Base-by-base conservation (phyloP, 2,888 invertebrate species). In the Agriopis leucophaearia region DNA sequence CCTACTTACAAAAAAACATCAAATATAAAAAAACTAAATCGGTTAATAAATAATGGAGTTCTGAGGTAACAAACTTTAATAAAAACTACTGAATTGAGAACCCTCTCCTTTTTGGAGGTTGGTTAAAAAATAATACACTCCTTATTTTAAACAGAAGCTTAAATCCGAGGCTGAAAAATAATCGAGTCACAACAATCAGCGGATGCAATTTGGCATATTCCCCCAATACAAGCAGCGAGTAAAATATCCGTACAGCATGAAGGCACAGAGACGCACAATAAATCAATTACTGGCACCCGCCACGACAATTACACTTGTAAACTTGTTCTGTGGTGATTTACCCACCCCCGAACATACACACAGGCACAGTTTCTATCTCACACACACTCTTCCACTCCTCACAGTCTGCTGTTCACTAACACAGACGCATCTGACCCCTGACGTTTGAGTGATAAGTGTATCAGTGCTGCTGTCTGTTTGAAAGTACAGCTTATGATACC, bases 211-310 rank as follows among this genome's bases (percentile, higher is more conserved):
- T 16, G 40, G 50, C 52, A 62, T 58, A 64, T 64, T 60, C 64
- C 58, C 66, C 64, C 64, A 69, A 47, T 60, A 68, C 27, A 76
- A 69, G 69, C 70, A 64, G 56, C 50, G 40, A 10, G 16, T 38
- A 72, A 64, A 67, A 68, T 40, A 70, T 71, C 72, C 38, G 9
- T 38, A 47, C 51, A 67, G 55, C 27, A 50, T 15, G 63, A 50
- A 57, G 69, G 70, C 74, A 78, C 76, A 75, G 77, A 72, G 78
- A 74, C 77, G 73, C 76, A 72, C 83, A 85, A 88, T 90, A 90
- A 90, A 90, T 91, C 90, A 90, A 89, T 91, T 91, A 89, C 83
- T 67, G 74, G 80, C 89, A 88, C 87, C 88, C 87, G 87, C 86
- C 80, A 81, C 87, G 85, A 89, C 87, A 85, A 88, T 88, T 87